Evolutionary conservation across 2,797 vertebrate species (phyloP).

Genomic region (Lerista edwardsae): DNA sequence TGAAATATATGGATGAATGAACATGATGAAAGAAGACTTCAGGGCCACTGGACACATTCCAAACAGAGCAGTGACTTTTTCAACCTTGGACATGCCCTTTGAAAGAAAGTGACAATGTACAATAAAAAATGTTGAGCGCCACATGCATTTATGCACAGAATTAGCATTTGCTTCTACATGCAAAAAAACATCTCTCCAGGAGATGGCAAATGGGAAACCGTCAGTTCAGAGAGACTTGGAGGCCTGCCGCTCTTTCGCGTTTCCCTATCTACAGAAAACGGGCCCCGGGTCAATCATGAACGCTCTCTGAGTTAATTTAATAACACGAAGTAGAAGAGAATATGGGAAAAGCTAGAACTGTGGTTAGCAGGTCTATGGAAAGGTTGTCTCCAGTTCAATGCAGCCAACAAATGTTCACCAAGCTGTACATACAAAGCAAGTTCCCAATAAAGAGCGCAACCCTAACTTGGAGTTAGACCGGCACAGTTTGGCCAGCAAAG

Average conservation of each 20-base stretch:
- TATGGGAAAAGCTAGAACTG: background rate
- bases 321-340: background rate
- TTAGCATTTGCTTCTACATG: conserved; percentile 8
- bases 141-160: background rate
- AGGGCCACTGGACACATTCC: background rate
- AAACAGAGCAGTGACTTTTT: conserved; percentile 30
- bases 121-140: conserved; percentile 5
- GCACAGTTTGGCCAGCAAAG: too few relatives aligned
- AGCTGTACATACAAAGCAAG: background rate
- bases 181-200: background rate
- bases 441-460: too few relatives aligned
- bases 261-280: background rate
- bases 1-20: conserved; percentile 35
- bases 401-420: background rate
- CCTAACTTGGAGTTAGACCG: too few relatives aligned
- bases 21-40: conserved; percentile 40
- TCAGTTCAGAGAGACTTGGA: background rate
- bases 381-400: background rate
- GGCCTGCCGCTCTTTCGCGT: background rate
- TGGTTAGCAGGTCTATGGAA: background rate
- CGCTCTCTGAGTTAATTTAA: background rate
- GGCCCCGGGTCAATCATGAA: background rate
- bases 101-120: conserved; percentile 19
- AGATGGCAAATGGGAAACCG: conserved; percentile 4
- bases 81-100: conserved; percentile 43